Conservation (phyloP, 2,888 invertebrate species). For the Megamerina dolium region DNA sequence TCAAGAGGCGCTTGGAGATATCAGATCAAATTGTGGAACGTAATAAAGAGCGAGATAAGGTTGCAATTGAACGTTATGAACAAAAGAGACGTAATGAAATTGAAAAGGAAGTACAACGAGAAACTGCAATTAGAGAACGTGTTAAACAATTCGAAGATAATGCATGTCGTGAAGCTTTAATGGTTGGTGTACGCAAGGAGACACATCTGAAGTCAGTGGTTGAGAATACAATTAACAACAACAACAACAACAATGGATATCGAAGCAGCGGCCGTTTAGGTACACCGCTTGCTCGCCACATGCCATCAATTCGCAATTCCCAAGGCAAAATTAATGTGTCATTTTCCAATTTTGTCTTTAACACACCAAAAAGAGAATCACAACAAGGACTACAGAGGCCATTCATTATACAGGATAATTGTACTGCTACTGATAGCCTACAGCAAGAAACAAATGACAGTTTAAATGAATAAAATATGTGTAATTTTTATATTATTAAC, state of each 20-base stretch:
- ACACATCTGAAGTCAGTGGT: constrained; percentile 25
- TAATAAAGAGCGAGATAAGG: constrained; percentile 42
- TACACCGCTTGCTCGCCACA: constrained; percentile 29
- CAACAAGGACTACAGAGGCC: constrained; percentile 29
- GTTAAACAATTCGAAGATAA: constrained; percentile 38
- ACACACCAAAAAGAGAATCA: constrained; percentile 45
- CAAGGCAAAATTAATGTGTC: constrained; percentile 41
- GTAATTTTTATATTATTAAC: too few species aligned
- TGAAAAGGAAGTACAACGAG: constrained; percentile 40
- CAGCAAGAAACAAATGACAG: background rate
- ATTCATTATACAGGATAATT: constrained; percentile 21
- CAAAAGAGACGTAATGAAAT: constrained; percentile 40
- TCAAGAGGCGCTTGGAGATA: constrained; percentile 41
- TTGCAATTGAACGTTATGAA: constrained; percentile 37
- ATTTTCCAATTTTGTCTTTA: constrained; percentile 36
- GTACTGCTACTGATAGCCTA: background rate
- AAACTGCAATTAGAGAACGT: constrained; percentile 40
- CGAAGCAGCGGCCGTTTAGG: constrained; percentile 20
- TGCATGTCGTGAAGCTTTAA: constrained; percentile 36
- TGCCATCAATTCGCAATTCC: constrained; percentile 32
- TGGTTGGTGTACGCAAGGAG: constrained; percentile 36
- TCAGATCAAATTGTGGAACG: constrained; percentile 38
- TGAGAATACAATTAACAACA: constrained; percentile 8
- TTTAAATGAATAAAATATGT: background rate
- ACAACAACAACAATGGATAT: background rate